A percentile compares a stretch with the other conserved stretches of the same genome.
Evolutionary conservation across 2,888 invertebrate genomes (phyloP).

Genomic region (Sarcophaga rosellei): DNA sequence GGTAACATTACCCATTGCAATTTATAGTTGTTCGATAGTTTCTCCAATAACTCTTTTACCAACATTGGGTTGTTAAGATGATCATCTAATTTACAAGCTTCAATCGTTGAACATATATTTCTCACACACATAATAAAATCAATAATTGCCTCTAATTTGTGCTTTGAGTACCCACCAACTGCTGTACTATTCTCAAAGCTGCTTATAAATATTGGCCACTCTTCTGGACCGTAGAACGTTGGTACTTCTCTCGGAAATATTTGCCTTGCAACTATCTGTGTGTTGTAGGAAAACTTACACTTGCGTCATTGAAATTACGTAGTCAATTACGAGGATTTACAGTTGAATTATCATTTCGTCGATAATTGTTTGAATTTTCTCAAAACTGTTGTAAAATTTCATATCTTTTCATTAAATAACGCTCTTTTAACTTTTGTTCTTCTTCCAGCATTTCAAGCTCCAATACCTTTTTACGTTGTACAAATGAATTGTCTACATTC

Average conservation of each 20-base stretch:
- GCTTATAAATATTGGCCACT: slow-evolving; percentile 52
- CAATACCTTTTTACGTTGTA: too few species aligned
- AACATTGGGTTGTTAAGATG: slow-evolving; percentile 47
- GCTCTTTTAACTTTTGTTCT: too few species aligned
- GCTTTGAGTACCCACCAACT: slow-evolving; percentile 43
- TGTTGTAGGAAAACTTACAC: slow-evolving; percentile 4
- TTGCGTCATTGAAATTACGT: not conserved
- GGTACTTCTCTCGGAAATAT: slow-evolving; percentile 53
- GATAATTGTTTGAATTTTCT: too few species aligned
- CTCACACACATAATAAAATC: slow-evolving; percentile 40
- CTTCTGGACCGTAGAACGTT: slow-evolving; percentile 45
- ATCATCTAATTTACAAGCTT: slow-evolving; percentile 30
- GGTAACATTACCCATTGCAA: slow-evolving; percentile 49
- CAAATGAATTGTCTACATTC: too few species aligned
- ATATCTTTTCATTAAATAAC: too few species aligned
- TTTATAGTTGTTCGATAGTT: slow-evolving; percentile 40
- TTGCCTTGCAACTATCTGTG: slow-evolving; percentile 46
- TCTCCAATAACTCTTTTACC: slow-evolving; percentile 44
- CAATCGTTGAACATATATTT: slow-evolving; percentile 50
- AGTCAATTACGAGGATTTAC: not conserved
- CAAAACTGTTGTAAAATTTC: too few species aligned
- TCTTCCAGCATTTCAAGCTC: too few species aligned
- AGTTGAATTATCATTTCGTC: not conserved
- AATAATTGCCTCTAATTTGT: slow-evolving; percentile 50
- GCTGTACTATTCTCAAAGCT: slow-evolving; percentile 53